Conservation (phyloP, 2,797 vertebrate genomes). For the Amazona ochrocephala region DNA sequence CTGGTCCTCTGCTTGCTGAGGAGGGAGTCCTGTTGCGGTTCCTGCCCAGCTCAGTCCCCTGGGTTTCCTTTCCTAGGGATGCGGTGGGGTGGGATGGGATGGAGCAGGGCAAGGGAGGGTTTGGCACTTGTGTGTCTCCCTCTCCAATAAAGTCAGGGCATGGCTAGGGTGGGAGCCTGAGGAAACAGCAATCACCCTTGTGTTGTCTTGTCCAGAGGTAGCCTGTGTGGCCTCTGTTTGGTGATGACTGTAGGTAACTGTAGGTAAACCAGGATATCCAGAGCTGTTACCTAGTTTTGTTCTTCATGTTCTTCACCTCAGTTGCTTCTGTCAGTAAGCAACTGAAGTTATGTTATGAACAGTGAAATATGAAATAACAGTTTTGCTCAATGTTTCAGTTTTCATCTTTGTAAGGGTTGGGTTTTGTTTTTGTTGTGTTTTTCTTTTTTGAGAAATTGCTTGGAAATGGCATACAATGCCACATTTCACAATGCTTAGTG, state of each 20-base stretch:
- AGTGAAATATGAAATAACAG: background rate
- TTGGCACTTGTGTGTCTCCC: background rate
- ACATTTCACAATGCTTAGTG: background rate
- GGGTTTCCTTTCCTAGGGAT: background rate
- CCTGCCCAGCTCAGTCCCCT: background rate
- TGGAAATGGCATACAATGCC: background rate
- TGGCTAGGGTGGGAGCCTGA: background rate
- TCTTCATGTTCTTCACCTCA: background rate
- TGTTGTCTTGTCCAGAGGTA: rapidly evolving
- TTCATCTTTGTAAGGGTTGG: background rate
- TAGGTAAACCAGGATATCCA: background rate
- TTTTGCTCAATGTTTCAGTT: background rate
- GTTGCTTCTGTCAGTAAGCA: background rate
- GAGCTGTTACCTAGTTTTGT: background rate
- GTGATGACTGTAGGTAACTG: background rate
- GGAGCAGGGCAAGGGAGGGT: background rate
- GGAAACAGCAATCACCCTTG: background rate
- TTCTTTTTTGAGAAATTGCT: background rate
- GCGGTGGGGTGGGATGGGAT: background rate
- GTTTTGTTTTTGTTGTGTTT: rapidly evolving
- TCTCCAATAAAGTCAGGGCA: background rate
- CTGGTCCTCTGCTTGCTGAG: background rate
- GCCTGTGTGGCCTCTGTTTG: background rate
- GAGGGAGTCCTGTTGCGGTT: background rate
- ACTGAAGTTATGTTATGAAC: background rate